phyloP scores from a whole-genome alignment of 2,797 vertebrate species.

The Thalassophryne amazonica region DNA sequence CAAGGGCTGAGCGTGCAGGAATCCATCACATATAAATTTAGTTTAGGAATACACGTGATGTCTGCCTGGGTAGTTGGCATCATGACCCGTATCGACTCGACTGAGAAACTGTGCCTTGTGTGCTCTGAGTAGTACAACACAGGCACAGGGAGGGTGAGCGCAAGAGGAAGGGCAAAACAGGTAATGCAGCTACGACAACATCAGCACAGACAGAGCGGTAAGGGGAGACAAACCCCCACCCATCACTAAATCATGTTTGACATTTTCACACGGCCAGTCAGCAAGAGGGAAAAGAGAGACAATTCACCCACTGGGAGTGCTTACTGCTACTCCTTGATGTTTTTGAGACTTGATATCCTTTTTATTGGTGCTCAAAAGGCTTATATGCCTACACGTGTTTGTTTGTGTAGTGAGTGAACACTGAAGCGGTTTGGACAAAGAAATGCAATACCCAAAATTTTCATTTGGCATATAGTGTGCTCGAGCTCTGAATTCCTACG shows the following conservation, averaged over 20 bases:
- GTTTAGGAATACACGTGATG: conserved; percentile 29
- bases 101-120: conserved; percentile 28
- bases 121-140: conserved; percentile 40
- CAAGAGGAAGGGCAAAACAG: conserved; percentile 27
- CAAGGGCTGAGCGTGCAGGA: conserved; percentile 16
- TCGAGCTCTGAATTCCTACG: no score
- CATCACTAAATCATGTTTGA: conserved; percentile 47
- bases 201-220: conserved; percentile 25
- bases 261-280: conserved; percentile 9
- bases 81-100: conserved; percentile 45
- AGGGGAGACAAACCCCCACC: conserved; percentile 33
- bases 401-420: background rate
- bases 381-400: background rate
- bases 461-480: no score
- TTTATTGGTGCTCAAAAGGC: conserved; percentile 7
- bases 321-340: conserved; percentile 15
- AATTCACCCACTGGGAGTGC: conserved; percentile 19
- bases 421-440: no score
- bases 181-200: conserved; percentile 21
- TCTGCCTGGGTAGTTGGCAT: conserved; percentile 39
- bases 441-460: no score
- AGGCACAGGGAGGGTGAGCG: conserved; percentile 30
- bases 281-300: conserved; percentile 9
- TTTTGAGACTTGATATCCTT: conserved; percentile 14
- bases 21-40: conserved; percentile 38